phyloP scores from a whole-genome alignment of 2,888 invertebrate genomes.

The Synanthedon tipuliformis region DNA sequence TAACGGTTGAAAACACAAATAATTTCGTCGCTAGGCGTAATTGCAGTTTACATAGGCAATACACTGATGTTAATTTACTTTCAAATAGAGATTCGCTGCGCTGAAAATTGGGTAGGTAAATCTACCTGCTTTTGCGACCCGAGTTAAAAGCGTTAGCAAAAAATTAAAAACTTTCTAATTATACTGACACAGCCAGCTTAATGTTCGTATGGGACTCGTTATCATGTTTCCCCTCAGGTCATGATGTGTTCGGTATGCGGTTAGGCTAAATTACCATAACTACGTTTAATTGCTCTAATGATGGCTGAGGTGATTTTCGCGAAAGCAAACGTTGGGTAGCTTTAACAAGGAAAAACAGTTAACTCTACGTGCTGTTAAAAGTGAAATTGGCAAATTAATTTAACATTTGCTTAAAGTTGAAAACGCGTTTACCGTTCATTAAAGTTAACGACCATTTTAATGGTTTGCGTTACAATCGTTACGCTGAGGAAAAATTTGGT shows the following conservation, averaged over 20 bases:
- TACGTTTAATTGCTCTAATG: constrained; percentile 13
- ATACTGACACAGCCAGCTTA: no score
- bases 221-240: no score
- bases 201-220: no score
- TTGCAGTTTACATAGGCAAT: no score
- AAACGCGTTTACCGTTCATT: background rate
- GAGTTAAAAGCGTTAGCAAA: no score
- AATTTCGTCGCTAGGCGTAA: constrained; percentile 13
- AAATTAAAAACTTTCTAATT: no score
- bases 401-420: background rate
- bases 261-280: constrained; percentile 14
- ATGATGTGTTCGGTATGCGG: constrained; percentile 2
- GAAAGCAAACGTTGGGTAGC: constrained; percentile 13
- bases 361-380: constrained; percentile 9
- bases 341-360: no score
- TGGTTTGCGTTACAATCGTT: background rate
- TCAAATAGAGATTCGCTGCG: no score
- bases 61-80: no score
- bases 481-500: no score
- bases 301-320: constrained; percentile 14
- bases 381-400: constrained; percentile 3
- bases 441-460: background rate
- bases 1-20: constrained; percentile 18
- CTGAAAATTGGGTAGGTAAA: no score
- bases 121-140: no score